Evolutionary conservation across 2,797 vertebrate species (phyloP), one percentile per base, ranked within the genome.

Genomic region (Rhabdophis nuchalis): DNA sequence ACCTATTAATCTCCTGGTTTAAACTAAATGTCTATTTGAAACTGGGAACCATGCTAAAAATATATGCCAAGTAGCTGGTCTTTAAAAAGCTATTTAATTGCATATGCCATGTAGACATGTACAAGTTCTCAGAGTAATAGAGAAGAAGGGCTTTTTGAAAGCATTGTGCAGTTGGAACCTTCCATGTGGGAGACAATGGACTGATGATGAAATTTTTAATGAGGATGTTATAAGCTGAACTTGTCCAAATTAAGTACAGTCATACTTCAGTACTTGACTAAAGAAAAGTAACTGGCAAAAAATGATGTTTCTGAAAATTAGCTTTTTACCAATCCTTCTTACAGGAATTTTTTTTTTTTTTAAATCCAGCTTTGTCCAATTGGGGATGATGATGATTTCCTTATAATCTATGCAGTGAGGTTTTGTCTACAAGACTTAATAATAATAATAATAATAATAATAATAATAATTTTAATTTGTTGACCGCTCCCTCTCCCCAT

Each of bases 1-100:
- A 96, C 52, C 94, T 60, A 96, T 92, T 32, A 94, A 93, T 94
- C 58, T 93, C 94, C 93, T 94, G 93, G 23, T 93, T 97, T 95
- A 96, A 95, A 94, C 52, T 94, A 91, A 87, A 92, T 87, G 36
- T 91, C 90, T 56, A 88, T 94, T 86, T 95, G 89, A 91, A 92
- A 92, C 58, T 89, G 93, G 93, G 52, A 90, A 32, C 61, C 89
- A 50, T 86, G 54, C 56, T 95, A 52, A 50, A 92, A 92, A 93
- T 57, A 14, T 54, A 46, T 53, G 50, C 5, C 64, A 85, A 93
- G 1, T 64, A 86, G 18, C 25, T 89, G 91, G 56, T 89, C 86
- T 56, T 90, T 90, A 88, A 93, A 92, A 82, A 88, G 85, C 32
- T 46, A 61, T 41, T 88, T 58, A 54, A 58, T 85, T 54, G 85